phyloP scores from a whole-genome alignment of 2,797 vertebrate species.

The Delichon dasypus region DNA sequence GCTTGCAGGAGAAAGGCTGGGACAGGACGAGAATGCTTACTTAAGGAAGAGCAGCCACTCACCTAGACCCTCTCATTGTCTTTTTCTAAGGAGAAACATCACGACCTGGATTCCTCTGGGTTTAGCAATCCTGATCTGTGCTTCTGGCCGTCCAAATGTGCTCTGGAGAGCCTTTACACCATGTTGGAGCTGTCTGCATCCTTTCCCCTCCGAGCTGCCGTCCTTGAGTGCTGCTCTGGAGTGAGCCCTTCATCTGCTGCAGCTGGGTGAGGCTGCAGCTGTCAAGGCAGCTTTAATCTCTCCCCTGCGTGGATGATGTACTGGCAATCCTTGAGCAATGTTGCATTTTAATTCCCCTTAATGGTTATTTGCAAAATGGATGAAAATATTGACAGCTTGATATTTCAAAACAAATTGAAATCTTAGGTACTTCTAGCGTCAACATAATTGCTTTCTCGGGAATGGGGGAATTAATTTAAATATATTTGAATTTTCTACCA shows the following conservation, averaged over 20 bases:
- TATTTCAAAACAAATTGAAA: slow-evolving; percentile 41
- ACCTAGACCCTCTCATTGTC: not conserved
- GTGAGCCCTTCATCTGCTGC: fast-evolving
- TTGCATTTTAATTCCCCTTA: not conserved
- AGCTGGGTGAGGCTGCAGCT: not conserved
- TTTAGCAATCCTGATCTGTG: not conserved
- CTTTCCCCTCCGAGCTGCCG: not conserved
- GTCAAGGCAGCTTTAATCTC: not conserved
- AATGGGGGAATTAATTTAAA: slow-evolving; percentile 26
- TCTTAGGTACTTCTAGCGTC: not conserved
- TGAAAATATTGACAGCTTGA: slow-evolving; percentile 23
- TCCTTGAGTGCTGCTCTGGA: not conserved
- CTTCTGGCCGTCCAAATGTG: not conserved
- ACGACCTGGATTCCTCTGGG: not conserved
- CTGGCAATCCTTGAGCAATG: not conserved
- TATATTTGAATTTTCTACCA: not conserved
- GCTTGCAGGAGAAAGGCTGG: not conserved
- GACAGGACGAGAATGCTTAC: not conserved
- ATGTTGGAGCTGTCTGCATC: not conserved
- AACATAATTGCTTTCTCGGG: not conserved
- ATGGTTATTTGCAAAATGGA: not conserved
- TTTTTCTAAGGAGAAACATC: not conserved
- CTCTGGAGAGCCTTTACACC: not conserved
- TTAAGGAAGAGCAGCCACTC: fast-evolving
- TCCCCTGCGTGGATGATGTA: not conserved